Conservation (phyloP, 2,888 invertebrate genomes). For the Mycogona germanica region DNA sequence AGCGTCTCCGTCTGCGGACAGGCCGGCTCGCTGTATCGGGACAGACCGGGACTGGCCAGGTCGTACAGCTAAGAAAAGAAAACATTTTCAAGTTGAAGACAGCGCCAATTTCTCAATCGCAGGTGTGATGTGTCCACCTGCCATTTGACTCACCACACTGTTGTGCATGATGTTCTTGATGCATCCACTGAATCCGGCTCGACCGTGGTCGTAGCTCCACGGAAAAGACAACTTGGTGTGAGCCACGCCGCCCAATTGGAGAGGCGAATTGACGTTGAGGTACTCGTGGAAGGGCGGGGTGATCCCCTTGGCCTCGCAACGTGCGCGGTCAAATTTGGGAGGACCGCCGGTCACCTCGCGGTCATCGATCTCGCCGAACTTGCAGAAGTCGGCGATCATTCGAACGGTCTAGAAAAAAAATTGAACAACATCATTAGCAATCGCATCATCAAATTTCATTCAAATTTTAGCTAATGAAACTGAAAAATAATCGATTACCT, state of each 20-base stretch:
- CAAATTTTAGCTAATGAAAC: not conserved
- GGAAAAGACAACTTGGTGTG: constrained; percentile 42
- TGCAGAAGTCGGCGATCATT: constrained; percentile 87
- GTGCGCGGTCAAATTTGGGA: constrained; percentile 74
- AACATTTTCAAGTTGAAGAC: not conserved
- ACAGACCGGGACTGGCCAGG: constrained; percentile 80
- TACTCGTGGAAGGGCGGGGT: constrained; percentile 94
- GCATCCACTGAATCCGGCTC: constrained; percentile 81
- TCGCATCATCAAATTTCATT: not conserved
- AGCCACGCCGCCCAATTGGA: constrained; percentile 88
- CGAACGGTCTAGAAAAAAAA: constrained; percentile 50
- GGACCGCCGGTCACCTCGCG: constrained; percentile 72
- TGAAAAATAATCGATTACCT: constrained; percentile 36
- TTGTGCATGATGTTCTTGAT: constrained; percentile 92
- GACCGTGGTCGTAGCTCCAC: constrained; percentile 19
- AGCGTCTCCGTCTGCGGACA: constrained; percentile 89
- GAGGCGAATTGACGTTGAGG: constrained; percentile 85
- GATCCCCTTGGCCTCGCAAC: constrained; percentile 77
- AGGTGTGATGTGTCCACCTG: not conserved
- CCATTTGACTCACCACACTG: constrained; percentile 43
- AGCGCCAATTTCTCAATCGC: not conserved
- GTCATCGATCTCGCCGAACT: constrained; percentile 74
- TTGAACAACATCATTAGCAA: constrained; percentile 1
- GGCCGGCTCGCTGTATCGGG: constrained; percentile 66
- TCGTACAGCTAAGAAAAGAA: constrained; percentile 58